Conservation (phyloP, 30 jellyfish, hydroid and myxozoan genomes). For the Clytia hemisphaerica region DNA sequence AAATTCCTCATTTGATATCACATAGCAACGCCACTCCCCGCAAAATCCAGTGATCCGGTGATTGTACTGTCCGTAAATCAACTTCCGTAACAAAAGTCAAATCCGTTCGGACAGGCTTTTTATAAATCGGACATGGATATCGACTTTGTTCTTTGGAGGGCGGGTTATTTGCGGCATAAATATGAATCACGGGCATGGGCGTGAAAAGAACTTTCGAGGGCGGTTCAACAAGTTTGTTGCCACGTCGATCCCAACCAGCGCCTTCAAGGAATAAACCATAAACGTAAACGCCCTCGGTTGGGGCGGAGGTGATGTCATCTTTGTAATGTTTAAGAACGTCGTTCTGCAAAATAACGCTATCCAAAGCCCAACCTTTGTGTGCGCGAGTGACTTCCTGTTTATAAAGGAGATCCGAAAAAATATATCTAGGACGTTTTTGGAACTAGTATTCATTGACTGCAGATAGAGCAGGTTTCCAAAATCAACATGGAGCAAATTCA, state of each 20-base stretch:
- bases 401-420: background rate
- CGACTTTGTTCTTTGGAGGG: conserved; percentile 30
- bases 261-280: conserved; percentile 77
- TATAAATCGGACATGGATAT: conserved; percentile 67
- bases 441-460: too few relatives aligned
- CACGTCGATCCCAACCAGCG: conserved; percentile 88
- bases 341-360: conserved; percentile 61
- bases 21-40: conserved; percentile 78
- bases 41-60: conserved; percentile 69
- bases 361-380: conserved; percentile 85
- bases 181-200: conserved; percentile 78
- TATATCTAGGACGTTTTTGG: too few relatives aligned
- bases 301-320: conserved; percentile 67
- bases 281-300: conserved; percentile 80
- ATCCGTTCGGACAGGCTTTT: conserved; percentile 72
- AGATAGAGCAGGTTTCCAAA: too few relatives aligned
- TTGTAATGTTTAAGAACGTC: conserved; percentile 52
- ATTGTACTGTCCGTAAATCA: conserved; percentile 49
- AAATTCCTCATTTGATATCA: conserved; percentile 65
- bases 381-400: conserved; percentile 75
- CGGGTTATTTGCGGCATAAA: conserved; percentile 45
- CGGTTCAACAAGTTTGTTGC: conserved; percentile 64
- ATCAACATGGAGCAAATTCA: too few relatives aligned
- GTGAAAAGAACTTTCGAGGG: conserved; percentile 69
- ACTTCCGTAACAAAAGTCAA: conserved; percentile 64